Evolutionary conservation across 2,113 vertebrate genomes (phyloP).

Genomic region (Phalacrocorax carbo): DNA sequence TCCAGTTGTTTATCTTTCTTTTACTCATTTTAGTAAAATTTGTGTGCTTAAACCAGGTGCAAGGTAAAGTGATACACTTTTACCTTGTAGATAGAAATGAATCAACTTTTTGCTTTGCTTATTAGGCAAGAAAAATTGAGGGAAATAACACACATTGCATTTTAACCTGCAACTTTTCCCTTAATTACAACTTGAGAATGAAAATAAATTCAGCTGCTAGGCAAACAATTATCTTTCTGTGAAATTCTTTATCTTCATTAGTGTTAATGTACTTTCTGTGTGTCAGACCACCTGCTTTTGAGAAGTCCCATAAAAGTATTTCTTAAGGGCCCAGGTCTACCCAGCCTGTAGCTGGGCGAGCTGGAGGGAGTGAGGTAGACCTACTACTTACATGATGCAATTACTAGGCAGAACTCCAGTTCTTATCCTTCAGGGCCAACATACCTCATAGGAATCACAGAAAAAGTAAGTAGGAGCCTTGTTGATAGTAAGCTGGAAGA

Average conservation of each 20-base stretch:
- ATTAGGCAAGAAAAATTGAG: neutral
- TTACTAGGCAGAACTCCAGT: neutral
- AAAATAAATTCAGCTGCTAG: slow-evolving; percentile 52
- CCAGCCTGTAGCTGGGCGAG: neutral
- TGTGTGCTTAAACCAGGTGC: neutral
- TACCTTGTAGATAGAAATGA: slow-evolving; percentile 18
- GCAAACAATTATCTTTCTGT: slow-evolving; percentile 49
- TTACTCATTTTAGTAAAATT: neutral
- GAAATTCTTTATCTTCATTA: slow-evolving; percentile 60
- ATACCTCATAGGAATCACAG: neutral
- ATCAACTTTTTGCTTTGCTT: neutral
- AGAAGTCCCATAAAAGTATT: neutral
- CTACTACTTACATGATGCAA: neutral
- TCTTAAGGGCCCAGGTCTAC: slow-evolving; percentile 25
- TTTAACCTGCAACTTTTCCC: slow-evolving; percentile 32
- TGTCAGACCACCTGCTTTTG: slow-evolving; percentile 30
- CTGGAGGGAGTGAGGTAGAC: neutral
- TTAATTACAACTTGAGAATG: slow-evolving; percentile 23
- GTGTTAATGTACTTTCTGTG: slow-evolving; percentile 6
- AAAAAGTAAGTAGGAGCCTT: neutral
- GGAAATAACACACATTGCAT: neutral
- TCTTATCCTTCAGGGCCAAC: neutral
- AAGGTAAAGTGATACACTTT: neutral
- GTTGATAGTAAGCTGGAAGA: neutral
- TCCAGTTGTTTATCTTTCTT: slow-evolving; percentile 6